Evolutionary conservation across 2,888 invertebrate genomes (phyloP).

Genomic region (Pasiphila rectangulata): DNA sequence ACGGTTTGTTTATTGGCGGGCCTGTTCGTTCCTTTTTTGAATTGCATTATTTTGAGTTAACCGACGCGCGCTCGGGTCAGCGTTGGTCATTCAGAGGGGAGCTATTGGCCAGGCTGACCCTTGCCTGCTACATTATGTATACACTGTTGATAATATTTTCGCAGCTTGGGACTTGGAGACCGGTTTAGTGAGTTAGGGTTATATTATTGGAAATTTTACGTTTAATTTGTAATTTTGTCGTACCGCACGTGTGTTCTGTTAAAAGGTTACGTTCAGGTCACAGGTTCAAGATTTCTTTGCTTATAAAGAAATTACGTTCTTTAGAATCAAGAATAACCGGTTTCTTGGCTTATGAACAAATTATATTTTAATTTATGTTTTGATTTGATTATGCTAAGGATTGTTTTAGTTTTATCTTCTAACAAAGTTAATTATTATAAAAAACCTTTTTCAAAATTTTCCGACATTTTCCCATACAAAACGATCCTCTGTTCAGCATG

Average conservation of each 20-base stretch:
- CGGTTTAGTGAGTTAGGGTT: constrained; percentile 53
- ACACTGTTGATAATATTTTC: constrained; percentile 66
- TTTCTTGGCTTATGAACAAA: constrained; percentile 6
- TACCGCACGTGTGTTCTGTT: constrained; percentile 65
- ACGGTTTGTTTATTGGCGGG: constrained; percentile 81
- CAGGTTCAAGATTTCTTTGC: constrained; percentile 51
- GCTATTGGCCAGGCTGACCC: constrained; percentile 62
- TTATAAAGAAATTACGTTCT: constrained; percentile 36
- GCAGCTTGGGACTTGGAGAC: constrained; percentile 65
- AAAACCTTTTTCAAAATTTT: background rate
- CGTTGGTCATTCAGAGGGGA: constrained; percentile 64
- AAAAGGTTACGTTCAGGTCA: constrained; percentile 66
- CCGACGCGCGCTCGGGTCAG: constrained; percentile 71
- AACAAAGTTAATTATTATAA: too few relatives aligned
- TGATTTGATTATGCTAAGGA: too few relatives aligned
- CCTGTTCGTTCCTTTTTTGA: constrained; percentile 72
- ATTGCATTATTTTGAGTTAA: constrained; percentile 69
- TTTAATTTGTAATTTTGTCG: constrained; percentile 74
- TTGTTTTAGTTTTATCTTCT: too few relatives aligned
- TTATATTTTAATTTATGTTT: background rate
- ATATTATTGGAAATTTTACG: constrained; percentile 73
- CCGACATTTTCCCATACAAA: background rate
- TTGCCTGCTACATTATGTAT: constrained; percentile 68
- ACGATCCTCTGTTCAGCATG: background rate
- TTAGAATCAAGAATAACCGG: constrained; percentile 21